Evolutionary conservation across 2,113 vertebrate genomes (phyloP).

Genomic region (Motacilla tschutschensis): DNA sequence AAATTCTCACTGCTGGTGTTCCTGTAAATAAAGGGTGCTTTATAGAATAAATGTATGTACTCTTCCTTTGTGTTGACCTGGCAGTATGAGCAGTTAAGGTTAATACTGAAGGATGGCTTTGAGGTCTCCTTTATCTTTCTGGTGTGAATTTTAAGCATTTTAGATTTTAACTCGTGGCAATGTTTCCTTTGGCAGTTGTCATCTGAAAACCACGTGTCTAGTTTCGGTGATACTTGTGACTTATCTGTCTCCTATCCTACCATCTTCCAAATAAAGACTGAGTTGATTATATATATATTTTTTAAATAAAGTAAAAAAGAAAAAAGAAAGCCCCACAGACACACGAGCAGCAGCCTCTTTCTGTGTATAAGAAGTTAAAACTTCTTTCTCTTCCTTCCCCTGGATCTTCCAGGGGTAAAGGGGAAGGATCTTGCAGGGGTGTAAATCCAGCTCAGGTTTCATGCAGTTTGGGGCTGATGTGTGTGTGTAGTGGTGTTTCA

Average conservation of each 20-base stretch:
- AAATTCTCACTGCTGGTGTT: background rate
- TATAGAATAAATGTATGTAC: background rate
- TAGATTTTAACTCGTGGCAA: background rate
- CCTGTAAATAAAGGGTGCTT: background rate
- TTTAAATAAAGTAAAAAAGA: background rate
- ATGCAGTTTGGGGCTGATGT: background rate
- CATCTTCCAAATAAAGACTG: background rate
- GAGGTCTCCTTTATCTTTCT: background rate
- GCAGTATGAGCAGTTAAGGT: background rate
- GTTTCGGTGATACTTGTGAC: background rate
- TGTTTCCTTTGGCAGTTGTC: background rate
- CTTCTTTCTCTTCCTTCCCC: background rate
- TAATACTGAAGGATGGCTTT: background rate
- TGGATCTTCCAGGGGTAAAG: background rate
- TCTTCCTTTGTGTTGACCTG: background rate
- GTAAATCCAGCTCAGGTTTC: background rate
- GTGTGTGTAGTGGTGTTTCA: background rate
- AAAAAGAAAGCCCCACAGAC: background rate
- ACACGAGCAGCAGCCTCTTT: background rate
- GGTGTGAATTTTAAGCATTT: background rate
- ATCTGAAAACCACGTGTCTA: background rate
- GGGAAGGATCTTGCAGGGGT: too few relatives aligned
- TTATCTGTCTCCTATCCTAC: background rate
- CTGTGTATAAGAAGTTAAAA: background rate
- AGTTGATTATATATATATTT: background rate